A percentile compares a stretch with the other conserved stretches of the same genome.
Conservation (phyloP, 2,888 invertebrate species). For the Drosophila diplacantha region DNA sequence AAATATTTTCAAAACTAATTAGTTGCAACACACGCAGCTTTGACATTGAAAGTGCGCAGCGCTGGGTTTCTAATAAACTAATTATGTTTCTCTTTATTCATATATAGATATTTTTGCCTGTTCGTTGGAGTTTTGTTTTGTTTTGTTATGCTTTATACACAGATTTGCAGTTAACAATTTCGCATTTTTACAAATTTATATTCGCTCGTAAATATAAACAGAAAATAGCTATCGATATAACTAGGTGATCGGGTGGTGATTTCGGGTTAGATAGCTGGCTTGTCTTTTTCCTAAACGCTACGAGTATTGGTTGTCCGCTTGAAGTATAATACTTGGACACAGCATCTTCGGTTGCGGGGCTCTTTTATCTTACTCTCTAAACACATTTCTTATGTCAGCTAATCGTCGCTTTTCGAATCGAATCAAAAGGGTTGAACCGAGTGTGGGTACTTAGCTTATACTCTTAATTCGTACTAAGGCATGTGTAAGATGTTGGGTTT, state of each 20-base stretch:
- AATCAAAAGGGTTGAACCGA: slow-evolving; percentile 25
- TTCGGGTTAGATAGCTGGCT: slow-evolving; percentile 20
- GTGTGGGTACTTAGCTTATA: slow-evolving; percentile 27
- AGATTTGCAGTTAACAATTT: slow-evolving; percentile 49
- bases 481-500: slow-evolving; percentile 41
- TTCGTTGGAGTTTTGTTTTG: slow-evolving; percentile 35
- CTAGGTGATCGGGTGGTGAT: slow-evolving; percentile 32
- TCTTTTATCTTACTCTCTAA: slow-evolving; percentile 34
- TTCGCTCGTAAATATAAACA: slow-evolving; percentile 60
- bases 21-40: slow-evolving; percentile 42
- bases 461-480: slow-evolving; percentile 46
- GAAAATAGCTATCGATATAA: slow-evolving; percentile 51
- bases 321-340: slow-evolving; percentile 59
- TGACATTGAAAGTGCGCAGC: slow-evolving; percentile 22
- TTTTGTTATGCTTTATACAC: slow-evolving; percentile 50
- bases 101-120: slow-evolving; percentile 35
- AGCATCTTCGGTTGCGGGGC: slow-evolving; percentile 28
- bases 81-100: slow-evolving; percentile 57
- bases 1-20: slow-evolving; percentile 60
- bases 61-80: slow-evolving; percentile 58
- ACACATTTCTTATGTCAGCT: slow-evolving; percentile 36
- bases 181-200: slow-evolving; percentile 63
- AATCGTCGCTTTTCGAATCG: slow-evolving; percentile 36
- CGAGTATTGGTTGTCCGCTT: slow-evolving; percentile 59
- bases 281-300: slow-evolving; percentile 49